These are phyloP conservation scores for Nasonovia ribisnigri DNA, from an alignment of 2,888 invertebrate genomes.

Conservation along the genomic window DNA sequence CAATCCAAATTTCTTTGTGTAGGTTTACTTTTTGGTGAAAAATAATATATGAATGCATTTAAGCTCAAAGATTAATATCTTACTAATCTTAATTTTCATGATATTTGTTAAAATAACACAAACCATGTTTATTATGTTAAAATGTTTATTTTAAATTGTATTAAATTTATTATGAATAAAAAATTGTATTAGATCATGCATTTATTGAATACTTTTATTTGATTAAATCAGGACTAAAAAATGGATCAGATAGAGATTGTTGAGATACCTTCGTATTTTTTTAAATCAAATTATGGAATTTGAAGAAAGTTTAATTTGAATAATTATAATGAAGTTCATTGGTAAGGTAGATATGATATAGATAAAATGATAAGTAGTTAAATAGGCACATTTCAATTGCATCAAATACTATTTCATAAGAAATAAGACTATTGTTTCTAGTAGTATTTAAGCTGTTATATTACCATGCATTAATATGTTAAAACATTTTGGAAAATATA, in stretches of 20 bases:
- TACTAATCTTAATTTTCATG: not conserved
- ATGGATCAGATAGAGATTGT: not conserved
- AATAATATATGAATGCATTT: not conserved
- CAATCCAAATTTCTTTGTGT: not conserved
- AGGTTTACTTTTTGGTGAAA: not conserved
- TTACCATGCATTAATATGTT: not conserved
- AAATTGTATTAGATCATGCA: not conserved
- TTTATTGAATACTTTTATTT: not conserved
- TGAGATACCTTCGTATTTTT: not conserved
- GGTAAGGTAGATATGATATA: not conserved
- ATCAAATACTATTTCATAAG: not conserved
- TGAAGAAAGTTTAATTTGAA: not conserved
- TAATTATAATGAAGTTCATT: not conserved
- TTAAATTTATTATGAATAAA: not conserved
- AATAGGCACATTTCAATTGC: not conserved
- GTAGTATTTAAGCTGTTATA: not conserved
- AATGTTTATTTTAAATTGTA: not conserved
- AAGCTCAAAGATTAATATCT: not conserved
- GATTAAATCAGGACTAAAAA: no score
- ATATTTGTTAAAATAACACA: not conserved
- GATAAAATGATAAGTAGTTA: not conserved
- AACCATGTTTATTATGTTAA: not conserved
- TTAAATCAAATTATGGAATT: not conserved
- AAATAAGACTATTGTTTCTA: not conserved
- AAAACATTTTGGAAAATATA: not conserved